Percentiles rank a stretch among this genome's conserved stretches.
Conservation (phyloP, 1,140 invertebrate species). For the Glossosoma conforme region DNA sequence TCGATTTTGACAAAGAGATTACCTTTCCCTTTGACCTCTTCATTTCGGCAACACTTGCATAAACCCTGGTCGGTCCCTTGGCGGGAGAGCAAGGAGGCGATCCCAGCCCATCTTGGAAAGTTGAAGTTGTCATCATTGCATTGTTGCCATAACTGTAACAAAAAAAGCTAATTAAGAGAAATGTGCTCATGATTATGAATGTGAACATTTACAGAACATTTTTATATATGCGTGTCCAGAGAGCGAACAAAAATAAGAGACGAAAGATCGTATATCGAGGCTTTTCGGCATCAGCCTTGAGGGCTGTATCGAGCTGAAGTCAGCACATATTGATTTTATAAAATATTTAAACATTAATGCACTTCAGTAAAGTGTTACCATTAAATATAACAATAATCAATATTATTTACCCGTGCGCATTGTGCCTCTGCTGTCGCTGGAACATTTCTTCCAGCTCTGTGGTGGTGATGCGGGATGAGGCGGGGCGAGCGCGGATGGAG, state of each 20-base stretch:
- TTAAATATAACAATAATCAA: no score
- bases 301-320: background rate
- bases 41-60: slow-evolving; percentile 93
- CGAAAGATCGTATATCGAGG: background rate
- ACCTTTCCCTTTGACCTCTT: slow-evolving; percentile 77
- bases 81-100: slow-evolving; percentile 63
- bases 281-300: background rate
- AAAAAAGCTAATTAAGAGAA: background rate
- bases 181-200: background rate
- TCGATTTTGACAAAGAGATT: slow-evolving; percentile 24
- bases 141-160: slow-evolving; percentile 34
- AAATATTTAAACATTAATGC: background rate
- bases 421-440: slow-evolving; percentile 65
- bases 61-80: slow-evolving; percentile 64
- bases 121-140: slow-evolving; percentile 67
- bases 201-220: no score
- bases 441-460: slow-evolving; percentile 88
- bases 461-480: slow-evolving; percentile 80
- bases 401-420: slow-evolving; percentile 40
- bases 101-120: slow-evolving; percentile 63
- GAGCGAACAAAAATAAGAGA: background rate
- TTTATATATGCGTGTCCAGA: background rate
- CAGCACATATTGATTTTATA: background rate
- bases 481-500: slow-evolving; percentile 80
- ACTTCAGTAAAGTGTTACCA: background rate